Percentiles rank a stretch among this genome's conserved stretches.
Conservation (phyloP, 2,888 invertebrate species). For the Trichogramma dendrolimi region DNA sequence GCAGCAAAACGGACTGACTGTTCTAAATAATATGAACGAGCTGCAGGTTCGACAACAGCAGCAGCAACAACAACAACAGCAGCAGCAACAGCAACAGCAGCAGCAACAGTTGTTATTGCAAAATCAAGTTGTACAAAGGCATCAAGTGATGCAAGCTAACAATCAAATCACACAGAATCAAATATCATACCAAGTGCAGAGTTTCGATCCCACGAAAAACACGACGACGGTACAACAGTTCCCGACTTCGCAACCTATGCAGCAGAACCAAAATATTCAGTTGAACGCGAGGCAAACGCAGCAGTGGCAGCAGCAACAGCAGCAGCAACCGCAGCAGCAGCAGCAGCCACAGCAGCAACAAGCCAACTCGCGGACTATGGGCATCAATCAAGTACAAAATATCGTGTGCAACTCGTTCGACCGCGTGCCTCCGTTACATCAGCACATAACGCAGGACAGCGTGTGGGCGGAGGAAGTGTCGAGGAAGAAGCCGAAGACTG, state of each 20-base stretch:
- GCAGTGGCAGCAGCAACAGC: slow-evolving; percentile 43
- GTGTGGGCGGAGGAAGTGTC: slow-evolving; percentile 59
- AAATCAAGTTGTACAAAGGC: slow-evolving; percentile 44
- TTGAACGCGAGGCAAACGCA: slow-evolving; percentile 57
- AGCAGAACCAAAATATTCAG: slow-evolving; percentile 40
- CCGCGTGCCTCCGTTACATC: slow-evolving; percentile 70
- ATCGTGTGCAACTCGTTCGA: slow-evolving; percentile 60
- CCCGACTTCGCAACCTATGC: slow-evolving; percentile 36
- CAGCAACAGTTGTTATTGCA: slow-evolving; percentile 41
- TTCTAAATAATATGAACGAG: slow-evolving; percentile 41
- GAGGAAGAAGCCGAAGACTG: slow-evolving; percentile 58
- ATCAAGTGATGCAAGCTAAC: slow-evolving; percentile 43
- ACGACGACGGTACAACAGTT: slow-evolving; percentile 34
- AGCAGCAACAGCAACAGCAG: slow-evolving; percentile 37
- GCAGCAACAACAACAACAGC: slow-evolving; percentile 35
- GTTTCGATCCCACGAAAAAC: slow-evolving; percentile 46
- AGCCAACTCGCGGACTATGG: slow-evolving; percentile 17
- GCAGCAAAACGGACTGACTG: slow-evolving; percentile 40
- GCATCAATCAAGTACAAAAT: slow-evolving; percentile 38
- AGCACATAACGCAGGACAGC: slow-evolving; percentile 60
- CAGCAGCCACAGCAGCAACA: slow-evolving; percentile 20
- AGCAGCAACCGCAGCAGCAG: slow-evolving; percentile 25
- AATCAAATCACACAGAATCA: slow-evolving; percentile 44
- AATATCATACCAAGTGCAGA: slow-evolving; percentile 42
- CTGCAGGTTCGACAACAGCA: slow-evolving; percentile 44